Evolutionary conservation across 2,113 vertebrate species (phyloP).

Genomic region (Brienomyrus longianalis): DNA sequence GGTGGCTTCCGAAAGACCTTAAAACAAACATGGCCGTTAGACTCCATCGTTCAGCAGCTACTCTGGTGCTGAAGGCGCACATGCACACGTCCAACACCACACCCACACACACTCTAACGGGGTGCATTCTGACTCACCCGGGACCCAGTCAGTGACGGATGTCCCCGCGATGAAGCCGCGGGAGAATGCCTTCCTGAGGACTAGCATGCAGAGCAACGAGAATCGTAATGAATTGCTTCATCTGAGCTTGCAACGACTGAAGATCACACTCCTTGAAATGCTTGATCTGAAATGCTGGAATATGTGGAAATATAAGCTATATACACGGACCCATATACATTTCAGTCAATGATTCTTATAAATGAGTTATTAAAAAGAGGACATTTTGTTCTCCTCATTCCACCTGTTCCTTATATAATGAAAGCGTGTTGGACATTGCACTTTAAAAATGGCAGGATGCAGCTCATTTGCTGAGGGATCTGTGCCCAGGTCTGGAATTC

Average conservation of each 20-base stretch:
- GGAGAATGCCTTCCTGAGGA: background rate
- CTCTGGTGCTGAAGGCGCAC: background rate
- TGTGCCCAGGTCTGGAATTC: background rate
- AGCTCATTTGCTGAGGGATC: background rate
- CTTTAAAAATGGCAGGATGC: background rate
- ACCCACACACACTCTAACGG: background rate
- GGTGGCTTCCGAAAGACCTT: background rate
- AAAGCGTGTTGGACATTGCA: background rate
- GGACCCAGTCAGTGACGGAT: background rate
- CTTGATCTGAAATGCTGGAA: background rate
- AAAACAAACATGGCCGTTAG: background rate
- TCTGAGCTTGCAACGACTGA: background rate
- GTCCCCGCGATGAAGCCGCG: background rate
- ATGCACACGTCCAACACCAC: background rate
- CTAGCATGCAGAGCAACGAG: background rate
- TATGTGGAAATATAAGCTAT: background rate
- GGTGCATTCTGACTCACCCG: background rate
- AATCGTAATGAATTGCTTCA: background rate
- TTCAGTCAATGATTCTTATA: background rate
- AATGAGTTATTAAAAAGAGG: background rate
- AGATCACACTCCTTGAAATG: background rate
- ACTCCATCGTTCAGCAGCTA: background rate
- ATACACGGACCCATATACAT: background rate
- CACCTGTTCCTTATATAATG: background rate
- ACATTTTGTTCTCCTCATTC: background rate